Percentiles rank a stretch among this genome's conserved stretches.
phyloP scores from a whole-genome alignment of 2,888 invertebrate genomes.

The Plusia festucae region DNA sequence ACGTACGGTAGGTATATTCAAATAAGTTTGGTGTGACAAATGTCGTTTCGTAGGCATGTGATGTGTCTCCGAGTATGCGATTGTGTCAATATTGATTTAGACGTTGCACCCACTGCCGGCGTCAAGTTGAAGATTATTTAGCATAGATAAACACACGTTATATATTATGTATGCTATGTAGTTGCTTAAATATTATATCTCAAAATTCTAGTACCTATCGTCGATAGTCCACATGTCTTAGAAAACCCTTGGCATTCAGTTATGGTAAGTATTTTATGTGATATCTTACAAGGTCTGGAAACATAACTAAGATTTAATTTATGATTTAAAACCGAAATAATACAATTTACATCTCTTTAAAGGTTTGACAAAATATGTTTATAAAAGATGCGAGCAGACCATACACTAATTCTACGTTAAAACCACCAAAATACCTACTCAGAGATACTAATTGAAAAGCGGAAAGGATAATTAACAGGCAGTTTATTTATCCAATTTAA shows the following conservation, averaged over 20 bases:
- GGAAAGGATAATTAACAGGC: constrained; percentile 32
- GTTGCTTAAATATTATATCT: constrained; percentile 16
- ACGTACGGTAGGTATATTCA: constrained; percentile 19
- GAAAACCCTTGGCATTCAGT: neutral
- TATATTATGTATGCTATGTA: constrained; percentile 2
- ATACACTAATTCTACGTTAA: no score
- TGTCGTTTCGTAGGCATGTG: constrained; percentile 30
- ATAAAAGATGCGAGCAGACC: constrained; percentile 23
- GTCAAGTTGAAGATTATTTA: constrained; percentile 45
- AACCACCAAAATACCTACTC: no score
- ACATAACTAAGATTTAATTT: neutral
- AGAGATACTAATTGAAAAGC: constrained; percentile 41
- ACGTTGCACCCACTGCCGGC: constrained; percentile 44
- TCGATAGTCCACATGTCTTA: neutral
- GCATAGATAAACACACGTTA: constrained; percentile 25
- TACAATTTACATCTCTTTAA: constrained; percentile 8
- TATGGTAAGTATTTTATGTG: neutral
- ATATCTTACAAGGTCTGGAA: neutral
- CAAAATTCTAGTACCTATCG: neutral
- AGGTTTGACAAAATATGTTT: constrained; percentile 14
- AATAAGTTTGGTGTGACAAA: constrained; percentile 33
- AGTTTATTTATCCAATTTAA: constrained; percentile 39
- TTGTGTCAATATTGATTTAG: constrained; percentile 47
- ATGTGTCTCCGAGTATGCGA: constrained; percentile 25
- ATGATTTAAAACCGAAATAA: neutral